Conservation (phyloP, 1,140 invertebrate genomes). For the Papilio helenus region DNA sequence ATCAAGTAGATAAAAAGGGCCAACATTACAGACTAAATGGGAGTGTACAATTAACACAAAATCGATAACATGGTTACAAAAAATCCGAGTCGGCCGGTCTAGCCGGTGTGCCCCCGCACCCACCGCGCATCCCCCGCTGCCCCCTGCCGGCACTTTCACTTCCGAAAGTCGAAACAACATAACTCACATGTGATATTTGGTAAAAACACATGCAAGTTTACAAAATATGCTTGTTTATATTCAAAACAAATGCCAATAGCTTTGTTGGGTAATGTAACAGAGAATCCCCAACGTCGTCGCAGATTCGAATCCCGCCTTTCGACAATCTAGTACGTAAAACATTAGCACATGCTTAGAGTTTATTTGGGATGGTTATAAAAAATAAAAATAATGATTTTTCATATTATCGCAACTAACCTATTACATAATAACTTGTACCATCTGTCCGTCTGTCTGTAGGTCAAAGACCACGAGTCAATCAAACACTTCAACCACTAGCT, state of each 20-base stretch:
- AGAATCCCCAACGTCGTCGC: not conserved
- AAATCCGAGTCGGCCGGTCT: not conserved
- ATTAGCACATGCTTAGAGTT: no score
- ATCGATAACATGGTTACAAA: not conserved
- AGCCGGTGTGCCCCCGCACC: not conserved
- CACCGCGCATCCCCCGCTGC: not conserved
- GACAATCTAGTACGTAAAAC: not conserved
- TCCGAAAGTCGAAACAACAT: conserved; percentile 28
- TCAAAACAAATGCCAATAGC: not conserved
- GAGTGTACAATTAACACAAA: not conserved
- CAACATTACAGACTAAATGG: not conserved
- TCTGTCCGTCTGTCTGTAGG: no score
- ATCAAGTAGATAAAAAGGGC: not conserved
- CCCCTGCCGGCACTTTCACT: conserved; percentile 22
- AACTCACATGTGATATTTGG: not conserved
- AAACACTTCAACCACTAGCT: no score
- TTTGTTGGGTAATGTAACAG: no score
- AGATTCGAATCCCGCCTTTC: not conserved
- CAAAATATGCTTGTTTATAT: not conserved
- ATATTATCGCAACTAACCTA: no score
- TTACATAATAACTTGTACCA: no score
- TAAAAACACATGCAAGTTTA: not conserved
- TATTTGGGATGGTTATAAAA: no score
- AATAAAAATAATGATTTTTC: no score
- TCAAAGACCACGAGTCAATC: no score